Conservation (phyloP, 2,113 vertebrate species). For the Gymnocephalus cernua region DNA sequence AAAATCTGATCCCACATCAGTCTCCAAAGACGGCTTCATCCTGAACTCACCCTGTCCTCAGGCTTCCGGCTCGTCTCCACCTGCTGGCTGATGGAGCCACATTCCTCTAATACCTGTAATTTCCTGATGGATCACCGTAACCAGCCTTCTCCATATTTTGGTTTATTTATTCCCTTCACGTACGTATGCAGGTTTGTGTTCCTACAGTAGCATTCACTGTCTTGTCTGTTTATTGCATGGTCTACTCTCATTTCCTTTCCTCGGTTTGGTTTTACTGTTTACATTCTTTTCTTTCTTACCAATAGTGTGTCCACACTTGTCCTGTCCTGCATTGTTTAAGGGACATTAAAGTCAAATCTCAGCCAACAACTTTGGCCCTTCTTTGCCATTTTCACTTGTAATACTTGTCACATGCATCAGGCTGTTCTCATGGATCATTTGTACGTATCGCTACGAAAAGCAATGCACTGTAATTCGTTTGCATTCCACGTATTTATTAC, state of each 20-base stretch:
- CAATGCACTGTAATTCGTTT: too few species aligned
- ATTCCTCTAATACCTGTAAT: conserved; percentile 53
- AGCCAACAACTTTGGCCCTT: too few species aligned
- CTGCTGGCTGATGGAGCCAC: conserved; percentile 19
- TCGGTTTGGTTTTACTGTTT: conserved; percentile 8
- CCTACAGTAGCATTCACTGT: background rate
- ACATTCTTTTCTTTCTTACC: conserved; percentile 3
- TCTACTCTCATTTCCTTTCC: conserved; percentile 39
- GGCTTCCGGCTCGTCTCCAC: conserved; percentile 10
- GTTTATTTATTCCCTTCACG: background rate
- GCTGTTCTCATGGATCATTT: too few species aligned
- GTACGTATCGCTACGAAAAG: too few species aligned
- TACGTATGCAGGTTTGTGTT: background rate
- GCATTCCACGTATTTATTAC: too few species aligned
- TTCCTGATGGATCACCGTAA: conserved; percentile 47
- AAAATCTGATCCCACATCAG: conserved; percentile 30
- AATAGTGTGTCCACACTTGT: background rate
- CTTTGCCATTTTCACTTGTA: too few species aligned
- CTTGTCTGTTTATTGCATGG: background rate
- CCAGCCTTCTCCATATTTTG: background rate
- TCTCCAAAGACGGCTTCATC: conserved; percentile 2
- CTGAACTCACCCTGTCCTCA: background rate
- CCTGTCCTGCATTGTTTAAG: too few species aligned
- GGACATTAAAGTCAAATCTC: too few species aligned
- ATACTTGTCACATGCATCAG: too few species aligned